These are phyloP conservation scores for Motacilla tschutschensis DNA, from an alignment of 2,113 vertebrate genomes.

Conservation along the genomic window DNA sequence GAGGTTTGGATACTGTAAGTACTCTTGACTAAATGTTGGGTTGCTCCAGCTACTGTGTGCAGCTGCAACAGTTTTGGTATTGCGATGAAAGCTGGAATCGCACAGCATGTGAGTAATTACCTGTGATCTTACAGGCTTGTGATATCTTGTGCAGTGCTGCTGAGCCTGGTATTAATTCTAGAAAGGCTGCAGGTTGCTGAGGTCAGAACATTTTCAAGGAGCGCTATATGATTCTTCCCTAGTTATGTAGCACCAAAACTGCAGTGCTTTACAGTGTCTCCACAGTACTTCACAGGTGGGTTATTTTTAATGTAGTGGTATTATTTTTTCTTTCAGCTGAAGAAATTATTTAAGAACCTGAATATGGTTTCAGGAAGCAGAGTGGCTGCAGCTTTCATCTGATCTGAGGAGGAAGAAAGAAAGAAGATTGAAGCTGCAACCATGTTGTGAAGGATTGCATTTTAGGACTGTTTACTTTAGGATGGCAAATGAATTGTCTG, in stretches of 20 bases:
- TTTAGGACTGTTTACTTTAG: background rate
- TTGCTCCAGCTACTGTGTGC: conserved; percentile 27
- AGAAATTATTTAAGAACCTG: background rate
- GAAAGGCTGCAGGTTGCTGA: background rate
- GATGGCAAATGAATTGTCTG: background rate
- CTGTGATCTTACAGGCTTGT: conserved; percentile 32
- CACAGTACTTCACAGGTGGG: background rate
- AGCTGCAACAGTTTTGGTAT: conserved; percentile 17
- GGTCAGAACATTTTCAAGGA: background rate
- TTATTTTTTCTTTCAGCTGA: background rate
- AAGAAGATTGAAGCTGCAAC: background rate
- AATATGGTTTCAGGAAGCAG: background rate
- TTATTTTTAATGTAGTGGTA: background rate
- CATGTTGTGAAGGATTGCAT: background rate
- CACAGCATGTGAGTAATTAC: conserved; percentile 8
- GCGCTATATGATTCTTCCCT: background rate
- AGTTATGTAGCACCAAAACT: background rate
- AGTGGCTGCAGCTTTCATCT: background rate
- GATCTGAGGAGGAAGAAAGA: background rate
- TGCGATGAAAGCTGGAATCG: conserved; percentile 2
- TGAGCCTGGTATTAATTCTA: background rate
- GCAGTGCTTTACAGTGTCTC: background rate
- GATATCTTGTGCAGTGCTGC: conserved; percentile 24
- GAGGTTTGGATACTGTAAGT: background rate
- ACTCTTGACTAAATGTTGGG: background rate